These are phyloP conservation scores for Microdon myrmicae DNA, from an alignment of 2,888 invertebrate genomes.

Conservation along the genomic window DNA sequence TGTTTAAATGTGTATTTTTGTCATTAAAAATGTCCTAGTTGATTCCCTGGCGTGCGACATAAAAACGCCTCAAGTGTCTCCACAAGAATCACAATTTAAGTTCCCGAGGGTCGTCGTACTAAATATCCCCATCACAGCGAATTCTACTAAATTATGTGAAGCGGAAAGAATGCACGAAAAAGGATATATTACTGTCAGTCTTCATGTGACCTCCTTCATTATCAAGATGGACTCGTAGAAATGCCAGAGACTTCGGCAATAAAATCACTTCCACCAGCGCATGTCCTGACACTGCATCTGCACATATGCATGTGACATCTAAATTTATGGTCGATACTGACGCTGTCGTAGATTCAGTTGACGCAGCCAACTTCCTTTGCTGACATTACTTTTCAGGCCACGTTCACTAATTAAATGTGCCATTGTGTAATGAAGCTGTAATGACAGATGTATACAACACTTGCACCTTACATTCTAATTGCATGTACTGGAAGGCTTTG, in stretches of 20 bases:
- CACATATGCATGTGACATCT: constrained; percentile 35
- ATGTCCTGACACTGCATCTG: constrained; percentile 31
- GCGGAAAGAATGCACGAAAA: constrained; percentile 1
- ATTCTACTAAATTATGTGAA: no score
- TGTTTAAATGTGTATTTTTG: no score
- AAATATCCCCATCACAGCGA: no score
- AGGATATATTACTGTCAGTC: constrained; percentile 5
- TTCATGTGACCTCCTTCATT: constrained; percentile 33
- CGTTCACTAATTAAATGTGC: constrained; percentile 46
- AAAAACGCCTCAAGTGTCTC: no score
- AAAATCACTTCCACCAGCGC: constrained; percentile 36
- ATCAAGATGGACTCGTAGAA: constrained; percentile 34
- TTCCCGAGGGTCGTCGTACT: no score
- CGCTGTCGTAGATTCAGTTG: neutral
- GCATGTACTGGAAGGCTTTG: no score
- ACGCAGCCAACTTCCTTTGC: constrained; percentile 16
- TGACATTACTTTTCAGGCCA: constrained; percentile 13
- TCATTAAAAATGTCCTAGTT: no score
- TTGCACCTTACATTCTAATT: no score
- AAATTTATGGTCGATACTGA: constrained; percentile 7
- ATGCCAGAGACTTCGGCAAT: constrained; percentile 41
- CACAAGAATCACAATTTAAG: no score
- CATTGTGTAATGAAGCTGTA: constrained; percentile 18
- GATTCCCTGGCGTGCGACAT: no score
- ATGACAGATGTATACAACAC: no score